These are phyloP conservation scores for Crax fasciolata DNA, from an alignment of 2,797 vertebrate species.

Conservation along the genomic window DNA sequence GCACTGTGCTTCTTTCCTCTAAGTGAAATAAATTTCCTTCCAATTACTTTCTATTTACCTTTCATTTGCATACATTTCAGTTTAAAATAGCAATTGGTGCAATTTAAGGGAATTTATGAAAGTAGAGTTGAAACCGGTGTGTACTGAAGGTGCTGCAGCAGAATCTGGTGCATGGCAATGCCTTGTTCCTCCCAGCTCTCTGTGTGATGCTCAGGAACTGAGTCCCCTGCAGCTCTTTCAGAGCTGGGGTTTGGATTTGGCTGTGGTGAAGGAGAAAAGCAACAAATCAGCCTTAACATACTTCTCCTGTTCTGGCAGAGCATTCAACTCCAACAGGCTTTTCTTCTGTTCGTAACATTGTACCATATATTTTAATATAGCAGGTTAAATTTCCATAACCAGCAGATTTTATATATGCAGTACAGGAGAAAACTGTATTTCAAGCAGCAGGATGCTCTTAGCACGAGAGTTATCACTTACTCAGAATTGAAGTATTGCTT, in stretches of 20 bases:
- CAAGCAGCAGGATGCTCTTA: neutral
- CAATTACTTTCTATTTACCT: neutral
- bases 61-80: neutral
- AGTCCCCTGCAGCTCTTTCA: neutral
- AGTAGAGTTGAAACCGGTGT: neutral
- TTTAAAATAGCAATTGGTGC: neutral
- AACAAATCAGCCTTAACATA: too few relatives aligned
- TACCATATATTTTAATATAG: neutral
- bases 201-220: neutral
- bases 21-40: neutral
- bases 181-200: neutral
- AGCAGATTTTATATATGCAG: neutral
- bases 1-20: neutral
- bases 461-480: neutral
- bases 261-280: neutral
- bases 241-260: neutral
- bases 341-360: neutral
- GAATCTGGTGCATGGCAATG: neutral
- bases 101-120: neutral
- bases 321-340: neutral
- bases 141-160: neutral
- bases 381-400: neutral
- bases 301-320: neutral
- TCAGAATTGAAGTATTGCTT: neutral
- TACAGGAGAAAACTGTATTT: neutral